Base-by-base conservation (phyloP, 2,888 invertebrate species). In the Cacoxenus indagator region DNA sequence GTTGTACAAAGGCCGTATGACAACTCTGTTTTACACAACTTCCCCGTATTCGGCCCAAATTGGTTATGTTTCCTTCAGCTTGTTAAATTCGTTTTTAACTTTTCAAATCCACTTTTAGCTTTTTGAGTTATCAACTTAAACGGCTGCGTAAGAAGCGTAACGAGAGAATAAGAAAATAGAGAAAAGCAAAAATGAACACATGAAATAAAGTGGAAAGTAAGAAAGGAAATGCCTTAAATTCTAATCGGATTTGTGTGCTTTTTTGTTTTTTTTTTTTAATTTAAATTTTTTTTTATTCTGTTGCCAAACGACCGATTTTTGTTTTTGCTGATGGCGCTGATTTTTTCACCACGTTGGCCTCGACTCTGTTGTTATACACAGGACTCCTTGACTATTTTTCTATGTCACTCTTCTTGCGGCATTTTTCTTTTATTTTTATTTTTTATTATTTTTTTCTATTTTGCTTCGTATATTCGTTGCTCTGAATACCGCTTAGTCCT, bases 171-270 rank as follows among this genome's bases (percentile, higher is more conserved):
- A 37, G 9, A 37, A 37, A 37, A 14, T n/a, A n/a, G 5, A 37
- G 37, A 37, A 37, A 4, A 11, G 37, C 14, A 37, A 37, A 5
- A 4, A 5, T 37, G 14, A 5, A 37, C 8, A 14, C 1, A 22
- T 17, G 19, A 48, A 8, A 14, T 17, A 22, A 19, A 48, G n/a
- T n/a, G 61, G 1, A 8, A 26, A 59, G 27, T 4, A 65, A 48
- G 17, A 70, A 75, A 67, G 70, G 68, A 69, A 69, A 69, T 67
- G 78, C 75, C 80, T 78, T 78, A 71, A 80, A 75, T 72, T 80
- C 78, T 80, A 81, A 80, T 80, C 81, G 75, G 79, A 80, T 77
- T 81, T 81, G 76, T 73, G 78, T 57, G 14, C 29, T 29, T 57
- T 19, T 57, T 57, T 29, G 54, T 24, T 14, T 57, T 57, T 17